Percentiles rank a stretch among this genome's conserved stretches.
These are phyloP conservation scores for Proctacanthus coquilletti DNA, from an alignment of 1,140 invertebrate species.

Conservation along the genomic window DNA sequence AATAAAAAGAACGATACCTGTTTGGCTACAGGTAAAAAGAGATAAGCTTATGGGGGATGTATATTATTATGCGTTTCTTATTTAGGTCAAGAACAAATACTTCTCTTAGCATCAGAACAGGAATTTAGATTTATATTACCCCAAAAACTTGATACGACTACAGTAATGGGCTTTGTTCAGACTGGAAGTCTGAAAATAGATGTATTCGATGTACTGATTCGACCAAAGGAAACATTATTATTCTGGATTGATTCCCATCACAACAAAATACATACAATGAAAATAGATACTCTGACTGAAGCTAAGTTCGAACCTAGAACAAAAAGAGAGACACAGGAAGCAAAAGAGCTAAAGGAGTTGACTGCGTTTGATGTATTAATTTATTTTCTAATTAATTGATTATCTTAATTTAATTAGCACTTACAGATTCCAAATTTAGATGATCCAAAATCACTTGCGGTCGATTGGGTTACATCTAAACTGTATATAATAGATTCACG, in stretches of 20 bases:
- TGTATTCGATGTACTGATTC: constrained; percentile 37
- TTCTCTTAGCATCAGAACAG: constrained; percentile 46
- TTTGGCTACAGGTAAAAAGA: constrained; percentile 32
- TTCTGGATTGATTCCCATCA: constrained; percentile 40
- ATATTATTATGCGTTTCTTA: constrained; percentile 2
- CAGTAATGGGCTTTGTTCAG: constrained; percentile 24
- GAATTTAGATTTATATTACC: constrained; percentile 44
- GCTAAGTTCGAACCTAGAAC: constrained; percentile 9
- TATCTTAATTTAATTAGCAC: background rate
- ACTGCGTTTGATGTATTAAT: constrained; percentile 20
- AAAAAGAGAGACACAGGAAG: constrained; percentile 10
- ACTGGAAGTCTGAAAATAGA: constrained; percentile 34
- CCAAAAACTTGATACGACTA: constrained; percentile 38
- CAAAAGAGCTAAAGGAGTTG: constrained; percentile 23
- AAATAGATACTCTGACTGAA: constrained; percentile 22
- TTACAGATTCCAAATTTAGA: constrained; percentile 22
- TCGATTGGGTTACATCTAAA: constrained; percentile 58
- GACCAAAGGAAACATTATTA: constrained; percentile 28
- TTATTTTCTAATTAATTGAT: background rate
- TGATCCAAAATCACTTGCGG: constrained; percentile 53
- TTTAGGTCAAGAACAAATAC: constrained; percentile 36
- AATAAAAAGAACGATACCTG: constrained; percentile 34
- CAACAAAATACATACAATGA: constrained; percentile 29
- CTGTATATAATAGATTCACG: constrained; percentile 60
- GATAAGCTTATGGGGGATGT: constrained; percentile 7